These are phyloP conservation scores for Pangasius sanitwongsei DNA, from an alignment of 2,797 vertebrate genomes.

Conservation along the genomic window DNA sequence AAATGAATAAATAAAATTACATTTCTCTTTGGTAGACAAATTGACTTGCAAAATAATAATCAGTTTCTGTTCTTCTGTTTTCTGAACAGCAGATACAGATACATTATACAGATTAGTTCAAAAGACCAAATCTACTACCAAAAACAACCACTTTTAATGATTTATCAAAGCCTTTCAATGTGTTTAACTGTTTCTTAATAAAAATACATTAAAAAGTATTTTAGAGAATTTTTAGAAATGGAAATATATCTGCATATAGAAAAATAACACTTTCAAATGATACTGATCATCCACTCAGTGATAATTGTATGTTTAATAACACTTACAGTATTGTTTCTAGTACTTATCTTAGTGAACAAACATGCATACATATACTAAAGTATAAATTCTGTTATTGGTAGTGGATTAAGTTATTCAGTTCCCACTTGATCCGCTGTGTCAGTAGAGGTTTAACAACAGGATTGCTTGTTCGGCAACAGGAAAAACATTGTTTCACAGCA, in stretches of 20 bases:
- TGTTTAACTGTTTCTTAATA: neutral
- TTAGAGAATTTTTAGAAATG: neutral
- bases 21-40: neutral
- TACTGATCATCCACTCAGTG: neutral
- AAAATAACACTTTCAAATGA: neutral
- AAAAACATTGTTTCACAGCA: conserved; percentile 43
- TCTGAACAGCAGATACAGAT: neutral
- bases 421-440: neutral
- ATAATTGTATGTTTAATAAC: neutral
- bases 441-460: neutral
- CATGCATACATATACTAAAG: neutral
- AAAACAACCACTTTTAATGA: neutral
- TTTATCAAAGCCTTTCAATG: neutral
- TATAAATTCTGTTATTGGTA: neutral
- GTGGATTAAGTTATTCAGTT: neutral
- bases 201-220: neutral
- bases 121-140: neutral
- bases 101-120: neutral
- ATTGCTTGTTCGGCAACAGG: neutral
- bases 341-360: neutral
- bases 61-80: neutral
- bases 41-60: neutral
- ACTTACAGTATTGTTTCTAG: neutral
- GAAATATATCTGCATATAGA: neutral
- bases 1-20: neutral